These are phyloP conservation scores for Drosophila lowei DNA, from an alignment of 1,140 invertebrate species.

Conservation along the genomic window DNA sequence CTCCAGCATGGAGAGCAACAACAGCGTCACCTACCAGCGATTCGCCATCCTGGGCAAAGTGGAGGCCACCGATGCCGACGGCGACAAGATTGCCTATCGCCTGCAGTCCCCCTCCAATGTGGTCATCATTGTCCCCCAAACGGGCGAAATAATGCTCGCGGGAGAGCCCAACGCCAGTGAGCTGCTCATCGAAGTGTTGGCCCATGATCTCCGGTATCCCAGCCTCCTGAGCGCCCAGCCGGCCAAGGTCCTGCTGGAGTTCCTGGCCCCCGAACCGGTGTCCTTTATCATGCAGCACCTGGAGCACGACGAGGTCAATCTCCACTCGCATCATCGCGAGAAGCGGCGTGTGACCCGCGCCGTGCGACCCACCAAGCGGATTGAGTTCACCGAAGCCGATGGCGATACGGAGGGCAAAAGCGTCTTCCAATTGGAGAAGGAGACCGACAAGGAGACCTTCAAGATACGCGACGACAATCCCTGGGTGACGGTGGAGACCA, in stretches of 20 bases:
- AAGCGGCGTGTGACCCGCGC: conserved; percentile 93
- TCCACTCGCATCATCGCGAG: conserved; percentile 86
- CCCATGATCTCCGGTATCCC: conserved; percentile 91
- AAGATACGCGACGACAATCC: conserved; percentile 96
- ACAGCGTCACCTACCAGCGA: conserved; percentile 87
- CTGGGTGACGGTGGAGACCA: conserved; percentile 96
- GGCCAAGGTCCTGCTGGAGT: conserved; percentile 90
- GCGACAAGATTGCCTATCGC: conserved; percentile 93
- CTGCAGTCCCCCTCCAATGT: conserved; percentile 90
- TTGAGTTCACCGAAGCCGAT: conserved; percentile 95
- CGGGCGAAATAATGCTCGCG: conserved; percentile 92
- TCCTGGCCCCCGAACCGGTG: conserved; percentile 85
- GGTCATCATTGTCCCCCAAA: conserved; percentile 94
- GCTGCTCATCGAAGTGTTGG: conserved; percentile 88
- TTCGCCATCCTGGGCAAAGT: conserved; percentile 93
- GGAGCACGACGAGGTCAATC: conserved; percentile 85
- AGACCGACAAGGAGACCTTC: conserved; percentile 95
- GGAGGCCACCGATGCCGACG: conserved; percentile 92
- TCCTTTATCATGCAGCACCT: conserved; percentile 82
- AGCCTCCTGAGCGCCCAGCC: conserved; percentile 87
- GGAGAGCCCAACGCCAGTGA: conserved; percentile 89
- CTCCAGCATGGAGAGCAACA: conserved; percentile 83
- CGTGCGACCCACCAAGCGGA: conserved; percentile 94
- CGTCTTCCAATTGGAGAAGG: conserved; percentile 95
- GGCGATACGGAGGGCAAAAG: conserved; percentile 93